Percentiles rank a stretch among this genome's conserved stretches.
Evolutionary conservation across 2,797 vertebrate genomes (phyloP).

Genomic region (Chiroxiphia lanceolata): DNA sequence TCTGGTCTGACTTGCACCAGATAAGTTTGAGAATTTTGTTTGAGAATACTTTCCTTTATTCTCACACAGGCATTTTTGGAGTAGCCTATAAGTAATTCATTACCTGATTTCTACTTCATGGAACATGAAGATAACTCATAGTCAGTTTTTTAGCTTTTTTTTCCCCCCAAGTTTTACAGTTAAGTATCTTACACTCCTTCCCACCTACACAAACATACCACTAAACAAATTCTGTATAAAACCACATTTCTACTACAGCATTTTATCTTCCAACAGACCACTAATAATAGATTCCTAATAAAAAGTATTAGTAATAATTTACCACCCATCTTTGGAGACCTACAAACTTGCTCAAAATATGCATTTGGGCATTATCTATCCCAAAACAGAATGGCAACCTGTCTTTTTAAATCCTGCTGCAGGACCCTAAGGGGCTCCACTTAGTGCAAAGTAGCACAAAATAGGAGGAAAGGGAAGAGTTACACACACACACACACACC

Average conservation of each 20-base stretch:
- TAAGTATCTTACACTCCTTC: slow-evolving; percentile 8
- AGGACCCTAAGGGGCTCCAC: slow-evolving; percentile 32
- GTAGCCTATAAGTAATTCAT: slow-evolving; percentile 20
- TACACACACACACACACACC: neutral
- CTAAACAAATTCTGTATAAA: slow-evolving; percentile 44
- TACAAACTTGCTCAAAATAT: slow-evolving; percentile 43
- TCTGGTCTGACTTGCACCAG: neutral
- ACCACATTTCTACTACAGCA: slow-evolving; percentile 12
- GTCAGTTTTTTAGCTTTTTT: neutral
- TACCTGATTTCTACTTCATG: slow-evolving; percentile 27
- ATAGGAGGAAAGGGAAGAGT: slow-evolving; percentile 4
- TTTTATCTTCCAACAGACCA: neutral
- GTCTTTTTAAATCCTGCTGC: slow-evolving; percentile 42
- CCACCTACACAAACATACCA: neutral
- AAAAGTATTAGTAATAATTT: slow-evolving; percentile 46
- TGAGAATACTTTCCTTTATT: neutral
- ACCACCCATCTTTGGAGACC: slow-evolving; percentile 25
- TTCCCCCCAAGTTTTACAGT: neutral
- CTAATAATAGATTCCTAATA: slow-evolving; percentile 45
- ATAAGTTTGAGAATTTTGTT: neutral
- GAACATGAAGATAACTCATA: rapidly evolving
- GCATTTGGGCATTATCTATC: slow-evolving; percentile 10
- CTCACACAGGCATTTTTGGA: neutral
- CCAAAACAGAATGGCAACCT: neutral
- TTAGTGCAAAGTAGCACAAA: neutral